A percentile compares a stretch with the other conserved stretches of the same genome.
Conservation (phyloP, 2,113 vertebrate species). For the Eolophus roseicapilla region DNA sequence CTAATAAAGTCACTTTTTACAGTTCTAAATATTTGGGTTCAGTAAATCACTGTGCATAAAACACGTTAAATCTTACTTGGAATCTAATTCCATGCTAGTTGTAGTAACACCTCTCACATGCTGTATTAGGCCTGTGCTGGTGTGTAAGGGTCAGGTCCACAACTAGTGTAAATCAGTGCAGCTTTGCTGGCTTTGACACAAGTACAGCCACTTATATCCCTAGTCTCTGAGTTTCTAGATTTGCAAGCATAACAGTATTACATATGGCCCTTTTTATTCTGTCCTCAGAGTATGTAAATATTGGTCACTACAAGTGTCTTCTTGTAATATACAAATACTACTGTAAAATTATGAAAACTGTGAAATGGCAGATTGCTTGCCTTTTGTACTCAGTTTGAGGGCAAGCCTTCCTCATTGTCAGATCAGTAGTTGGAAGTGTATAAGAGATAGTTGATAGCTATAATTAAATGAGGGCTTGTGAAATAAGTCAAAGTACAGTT, state of each 20-base stretch:
- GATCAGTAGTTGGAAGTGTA: background rate
- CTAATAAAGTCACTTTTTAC: background rate
- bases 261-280: background rate
- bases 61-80: background rate
- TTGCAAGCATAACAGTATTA: background rate
- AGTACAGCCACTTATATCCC: background rate
- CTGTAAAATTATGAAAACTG: background rate
- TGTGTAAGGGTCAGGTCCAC: background rate
- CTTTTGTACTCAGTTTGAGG: background rate
- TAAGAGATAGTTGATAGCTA: background rate
- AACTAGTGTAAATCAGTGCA: background rate
- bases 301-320: background rate
- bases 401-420: background rate
- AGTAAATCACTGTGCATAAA: background rate
- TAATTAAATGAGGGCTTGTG: background rate
- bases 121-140: background rate
- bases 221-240: background rate
- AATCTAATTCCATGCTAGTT: background rate
- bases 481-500: slow-evolving; percentile 8
- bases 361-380: background rate
- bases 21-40: background rate
- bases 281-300: background rate
- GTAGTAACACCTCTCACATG: background rate
- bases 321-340: background rate
- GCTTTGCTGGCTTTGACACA: background rate